Base-by-base conservation (phyloP, 2,888 invertebrate genomes). In the Acrobasis repandana region DNA sequence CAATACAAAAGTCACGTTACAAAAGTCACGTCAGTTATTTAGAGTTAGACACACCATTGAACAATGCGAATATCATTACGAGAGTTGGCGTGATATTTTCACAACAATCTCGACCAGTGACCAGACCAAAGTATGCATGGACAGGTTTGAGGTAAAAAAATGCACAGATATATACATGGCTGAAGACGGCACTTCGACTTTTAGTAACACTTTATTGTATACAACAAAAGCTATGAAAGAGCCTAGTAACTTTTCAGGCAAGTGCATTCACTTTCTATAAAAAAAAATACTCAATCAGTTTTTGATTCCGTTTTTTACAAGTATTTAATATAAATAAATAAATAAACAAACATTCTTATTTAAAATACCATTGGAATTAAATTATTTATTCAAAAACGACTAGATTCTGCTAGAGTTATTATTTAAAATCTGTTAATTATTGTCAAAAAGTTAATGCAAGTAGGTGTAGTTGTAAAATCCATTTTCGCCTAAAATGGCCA, bases 21-120 rank as follows among this genome's bases (percentile, higher is more conserved):
- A 33, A 54, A 38, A 47, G n/a, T 28, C 28, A 28, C 28, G 28
- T 28, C 4, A n/a, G 6, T 28, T 28, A 28, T 28, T 28, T 28
- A 2, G 28, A 28, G 28, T 54, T 38, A 54, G 54, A 54, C 54
- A 54, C 54, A 54, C 38, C 18, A 14, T 38, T 20, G 28, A 48
- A 57, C 50, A 49, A 54, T 54, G 38, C 54, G 18, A 54, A 38
- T 54, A 54, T 38, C 18, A 18, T 38, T 18, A 38, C 18, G n/a
- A 54, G 52, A 18, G 18, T 59, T 36, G 28, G 16, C 58, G 43
- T 20, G 11, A 15, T 43, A 56, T 50, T 50, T 51, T 56, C 46
- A 28, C 33, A 52, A 62, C 57, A 49, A 61, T 60, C 34, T 61
- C 66, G 62, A 65, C 51, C 43, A 15, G 48, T 65, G 62, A 65